Base-by-base conservation (phyloP, 1,140 invertebrate genomes). In the Globodera rostochiensis region DNA sequence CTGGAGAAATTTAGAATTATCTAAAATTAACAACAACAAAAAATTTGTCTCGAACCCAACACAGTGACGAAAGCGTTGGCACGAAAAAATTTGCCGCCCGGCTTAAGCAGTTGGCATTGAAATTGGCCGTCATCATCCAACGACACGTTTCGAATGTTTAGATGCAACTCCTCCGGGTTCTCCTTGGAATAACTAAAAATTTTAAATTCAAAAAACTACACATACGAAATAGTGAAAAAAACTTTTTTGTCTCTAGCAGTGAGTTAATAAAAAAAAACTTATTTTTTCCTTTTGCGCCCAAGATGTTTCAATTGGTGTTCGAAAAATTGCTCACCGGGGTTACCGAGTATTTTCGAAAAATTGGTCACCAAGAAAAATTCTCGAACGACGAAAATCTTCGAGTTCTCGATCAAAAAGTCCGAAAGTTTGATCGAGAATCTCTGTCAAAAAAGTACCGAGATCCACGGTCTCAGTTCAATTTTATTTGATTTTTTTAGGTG, bases 111-210 rank as follows among this genome's bases (percentile, higher is more conserved):
- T 70, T 86, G 85, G 57, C 85, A 86, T 69, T 86, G 85, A 50
- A 87, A 86, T 46, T 71, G 64, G 13, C 85, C 85, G 73, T 86
- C 85, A 47, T 86, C 86, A 13, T 67, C 77, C 46, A 86, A 71
- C 6, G 77, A 64, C n/a, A 86, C 73, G 13, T 82, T 84, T 36
- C 75, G 60, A 45, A 86, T 87, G 25, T 88, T 21, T 49, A 86
- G 73, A 53, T 87, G 76, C 50, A 86, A 69, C 67, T 86, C 85
- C 15, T 80, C 86, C 11, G 80, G 57, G 19, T 73, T 69, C 8
- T 87, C 86, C 67, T 74, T 70, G 19, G 85, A 69, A 49, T 86
- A 86, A 49, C 75, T 77, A 19, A 19, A 77, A 53, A 75, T 15
- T 15, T 11, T 15, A 74, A 74, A 6, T 19, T 4, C 1, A 6